Conservation (phyloP, 2,113 vertebrate genomes). For the Laticauda colubrina region DNA sequence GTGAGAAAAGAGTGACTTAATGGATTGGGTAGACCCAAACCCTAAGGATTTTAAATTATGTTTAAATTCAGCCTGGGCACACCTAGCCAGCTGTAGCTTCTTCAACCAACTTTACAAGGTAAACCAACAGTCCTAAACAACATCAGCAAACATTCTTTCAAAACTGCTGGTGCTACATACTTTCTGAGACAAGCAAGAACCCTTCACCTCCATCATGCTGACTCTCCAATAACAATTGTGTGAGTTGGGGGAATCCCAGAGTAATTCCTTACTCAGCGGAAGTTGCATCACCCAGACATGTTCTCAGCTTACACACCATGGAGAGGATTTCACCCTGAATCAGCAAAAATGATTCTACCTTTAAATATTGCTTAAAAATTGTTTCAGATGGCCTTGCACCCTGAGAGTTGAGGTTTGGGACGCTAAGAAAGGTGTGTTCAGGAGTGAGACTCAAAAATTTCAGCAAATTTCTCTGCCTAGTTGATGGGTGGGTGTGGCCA, state of each 20-base stretch:
- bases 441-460: too few species aligned
- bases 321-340: background rate
- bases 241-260: background rate
- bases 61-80: background rate
- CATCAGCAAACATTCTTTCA: rapidly evolving
- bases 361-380: background rate
- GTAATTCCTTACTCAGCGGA: background rate
- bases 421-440: background rate
- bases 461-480: too few species aligned
- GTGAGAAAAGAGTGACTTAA: background rate
- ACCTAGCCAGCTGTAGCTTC: background rate
- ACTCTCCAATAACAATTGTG: background rate
- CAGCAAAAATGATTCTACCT: background rate
- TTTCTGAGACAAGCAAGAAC: background rate
- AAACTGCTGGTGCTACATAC: background rate
- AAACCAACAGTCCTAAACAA: background rate
- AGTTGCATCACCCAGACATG: background rate
- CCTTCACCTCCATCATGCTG: background rate
- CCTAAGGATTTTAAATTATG: background rate
- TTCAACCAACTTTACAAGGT: background rate
- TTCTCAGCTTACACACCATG: background rate
- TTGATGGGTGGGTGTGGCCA: too few species aligned
- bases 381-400: background rate
- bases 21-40: background rate
- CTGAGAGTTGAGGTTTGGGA: background rate